Base-by-base conservation (phyloP, 2,888 invertebrate genomes). In the Cheilosia urbana region DNA sequence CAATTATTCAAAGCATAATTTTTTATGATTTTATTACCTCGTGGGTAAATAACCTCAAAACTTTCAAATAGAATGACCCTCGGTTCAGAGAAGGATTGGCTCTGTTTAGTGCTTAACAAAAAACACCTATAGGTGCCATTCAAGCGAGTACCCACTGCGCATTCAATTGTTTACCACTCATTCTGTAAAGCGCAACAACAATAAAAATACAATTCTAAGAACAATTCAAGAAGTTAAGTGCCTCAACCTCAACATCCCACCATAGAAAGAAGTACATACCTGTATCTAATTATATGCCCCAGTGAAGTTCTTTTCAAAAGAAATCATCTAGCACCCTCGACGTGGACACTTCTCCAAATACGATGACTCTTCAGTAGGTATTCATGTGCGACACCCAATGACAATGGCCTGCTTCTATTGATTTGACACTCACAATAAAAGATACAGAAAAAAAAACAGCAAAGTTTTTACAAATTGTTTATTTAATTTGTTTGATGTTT, bases 261-360 rank as follows among this genome's bases (percentile, higher is more conserved):
- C 7, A 4, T 13, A 13, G 11, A 13, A 37, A 4, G 13, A 37
- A 21, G 45, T 34, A 45, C 17, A 9, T 13, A 19, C 21, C n/a
- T 47, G 30, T 42, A 45, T 27, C 7, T 34, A 71, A 15, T 53
- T 72, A 17, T 34, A 11, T 37, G 17, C 47, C 11, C 21, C 37
- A 37, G 13, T 49, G 21, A 24, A 34, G 49, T 60, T 51, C 13
- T 47, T 76, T 76, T 57, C 58, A 58, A 40, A 45, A 66, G 66
- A 75, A 75, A 66, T 65, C 66, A 15, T 66, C 57, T 19, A 66
- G 66, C 19, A 49, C 65, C 30, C 40, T 76, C 15, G 42, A 21
- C 21, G 4, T 19, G 58, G 58, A 49, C 21, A 49, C 66, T 66
- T 76, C 21, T 42, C 30, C 17, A 66, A 76, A 76, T 15, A 58